phyloP scores from a whole-genome alignment of 1,140 invertebrate species.

The Panagrolaimus sp. region DNA sequence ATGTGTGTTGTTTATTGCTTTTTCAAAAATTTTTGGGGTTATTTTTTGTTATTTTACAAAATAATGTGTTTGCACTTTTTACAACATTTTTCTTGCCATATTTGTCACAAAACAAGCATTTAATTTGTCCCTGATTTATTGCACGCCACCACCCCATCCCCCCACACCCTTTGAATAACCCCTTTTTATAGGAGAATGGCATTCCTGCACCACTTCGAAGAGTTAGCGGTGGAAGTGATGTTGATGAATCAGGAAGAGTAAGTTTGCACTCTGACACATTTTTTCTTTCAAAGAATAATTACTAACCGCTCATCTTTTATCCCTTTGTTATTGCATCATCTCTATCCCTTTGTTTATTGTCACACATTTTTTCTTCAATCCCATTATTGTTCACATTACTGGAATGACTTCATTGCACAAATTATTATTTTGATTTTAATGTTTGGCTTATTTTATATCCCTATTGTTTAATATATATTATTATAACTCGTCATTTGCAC shows the following conservation, averaged over 20 bases:
- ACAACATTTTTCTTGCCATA: no score
- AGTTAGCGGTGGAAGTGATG: conserved; percentile 5
- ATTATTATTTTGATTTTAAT: no score
- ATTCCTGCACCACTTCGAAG: background rate
- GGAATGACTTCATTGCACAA: no score
- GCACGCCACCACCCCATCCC: background rate
- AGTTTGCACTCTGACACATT: background rate
- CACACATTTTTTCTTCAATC: background rate
- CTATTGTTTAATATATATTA: no score
- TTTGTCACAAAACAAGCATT: no score
- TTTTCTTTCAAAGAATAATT: no score
- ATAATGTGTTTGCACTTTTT: no score
- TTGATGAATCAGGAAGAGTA: conserved; percentile 16
- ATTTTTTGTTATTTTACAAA: background rate
- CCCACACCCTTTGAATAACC: background rate
- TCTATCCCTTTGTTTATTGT: conserved; percentile 15
- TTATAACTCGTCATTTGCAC: no score
- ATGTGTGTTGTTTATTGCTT: conserved; percentile 11
- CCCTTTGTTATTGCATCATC: background rate
- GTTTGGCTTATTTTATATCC: no score
- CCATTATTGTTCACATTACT: conserved; percentile 1
- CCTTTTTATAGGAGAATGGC: conserved; percentile 12
- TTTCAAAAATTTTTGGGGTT: background rate
- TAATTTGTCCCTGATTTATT: no score
- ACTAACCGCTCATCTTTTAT: no score